A percentile compares a stretch with the other conserved stretches of the same genome.
Evolutionary conservation across 2,113 vertebrate genomes (phyloP).

Genomic region (Semnornis frantzii): DNA sequence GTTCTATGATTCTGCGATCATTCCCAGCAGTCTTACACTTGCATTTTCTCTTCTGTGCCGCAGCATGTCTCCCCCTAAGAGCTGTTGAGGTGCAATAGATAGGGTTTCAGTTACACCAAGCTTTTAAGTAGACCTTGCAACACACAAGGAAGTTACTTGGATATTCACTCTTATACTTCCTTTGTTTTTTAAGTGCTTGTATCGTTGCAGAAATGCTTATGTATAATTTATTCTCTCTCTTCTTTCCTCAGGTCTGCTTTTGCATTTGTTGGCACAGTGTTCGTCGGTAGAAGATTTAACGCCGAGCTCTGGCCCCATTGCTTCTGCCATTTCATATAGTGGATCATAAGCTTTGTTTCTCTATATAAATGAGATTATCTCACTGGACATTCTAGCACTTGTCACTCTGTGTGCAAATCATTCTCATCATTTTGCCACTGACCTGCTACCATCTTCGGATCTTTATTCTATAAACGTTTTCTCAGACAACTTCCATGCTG

Average conservation of each 20-base stretch:
- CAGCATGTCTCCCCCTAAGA: background rate
- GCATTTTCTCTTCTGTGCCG: background rate
- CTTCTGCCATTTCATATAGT: background rate
- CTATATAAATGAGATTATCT: background rate
- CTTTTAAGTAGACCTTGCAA: background rate
- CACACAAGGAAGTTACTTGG: background rate
- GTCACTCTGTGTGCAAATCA: background rate
- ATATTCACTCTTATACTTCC: background rate
- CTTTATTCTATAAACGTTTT: background rate
- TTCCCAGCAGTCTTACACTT: background rate
- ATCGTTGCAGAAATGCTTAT: background rate
- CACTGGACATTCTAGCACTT: background rate
- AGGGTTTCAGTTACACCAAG: background rate
- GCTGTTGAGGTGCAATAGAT: background rate
- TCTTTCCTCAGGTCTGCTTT: background rate
- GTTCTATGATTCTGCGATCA: background rate
- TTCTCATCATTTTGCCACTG: background rate
- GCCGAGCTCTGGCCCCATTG: background rate
- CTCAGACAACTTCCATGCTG: background rate
- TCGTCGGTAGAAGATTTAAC: background rate
- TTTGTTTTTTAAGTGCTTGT: background rate
- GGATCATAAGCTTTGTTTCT: background rate
- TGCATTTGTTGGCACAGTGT: background rate
- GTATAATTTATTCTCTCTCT: background rate
- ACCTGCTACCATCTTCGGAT: background rate